Evolutionary conservation across 2,888 invertebrate genomes (phyloP).

Genomic region (Meteorus colon): DNA sequence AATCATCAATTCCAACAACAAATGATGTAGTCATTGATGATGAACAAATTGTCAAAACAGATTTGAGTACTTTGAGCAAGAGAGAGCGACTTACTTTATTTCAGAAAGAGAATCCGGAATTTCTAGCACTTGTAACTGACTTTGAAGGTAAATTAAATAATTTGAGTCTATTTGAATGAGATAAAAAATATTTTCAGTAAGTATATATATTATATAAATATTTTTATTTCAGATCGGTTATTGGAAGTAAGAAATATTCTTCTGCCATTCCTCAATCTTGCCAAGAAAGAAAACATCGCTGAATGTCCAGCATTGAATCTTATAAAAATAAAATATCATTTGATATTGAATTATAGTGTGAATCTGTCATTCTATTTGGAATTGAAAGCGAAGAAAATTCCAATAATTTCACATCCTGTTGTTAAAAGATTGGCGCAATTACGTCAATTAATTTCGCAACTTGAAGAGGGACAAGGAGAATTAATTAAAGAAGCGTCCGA

Average conservation of each 20-base stretch:
- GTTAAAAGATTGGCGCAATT: conserved; percentile 88
- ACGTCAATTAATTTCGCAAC: conserved; percentile 83
- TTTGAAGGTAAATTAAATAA: conserved; percentile 78
- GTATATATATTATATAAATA: not conserved
- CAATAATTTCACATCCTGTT: conserved; percentile 90
- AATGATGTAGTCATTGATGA: conserved; percentile 53
- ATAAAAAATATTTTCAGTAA: not conserved
- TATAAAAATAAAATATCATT: conserved; percentile 81
- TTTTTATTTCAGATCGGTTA: conserved; percentile 71
- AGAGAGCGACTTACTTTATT: conserved; percentile 85
- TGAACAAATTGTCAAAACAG: conserved; percentile 80
- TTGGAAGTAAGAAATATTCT: conserved; percentile 80
- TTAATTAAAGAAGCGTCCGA: conserved; percentile 80
- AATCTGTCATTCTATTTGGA: conserved; percentile 91
- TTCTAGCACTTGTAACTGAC: conserved; percentile 84
- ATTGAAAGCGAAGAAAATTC: conserved; percentile 84
- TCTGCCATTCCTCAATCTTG: conserved; percentile 80
- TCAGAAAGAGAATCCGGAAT: conserved; percentile 91
- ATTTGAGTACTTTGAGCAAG: conserved; percentile 84
- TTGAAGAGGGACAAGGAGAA: conserved; percentile 82
- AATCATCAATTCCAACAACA: conserved; percentile 58
- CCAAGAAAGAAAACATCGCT: conserved; percentile 79
- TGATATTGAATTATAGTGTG: conserved; percentile 86
- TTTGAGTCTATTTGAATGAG: not conserved
- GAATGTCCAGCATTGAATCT: conserved; percentile 81